Evolutionary conservation across 2,113 vertebrate species (phyloP), one percentile per base, ranked within the genome.

Genomic region (Paracanthobrama guichenoti): DNA sequence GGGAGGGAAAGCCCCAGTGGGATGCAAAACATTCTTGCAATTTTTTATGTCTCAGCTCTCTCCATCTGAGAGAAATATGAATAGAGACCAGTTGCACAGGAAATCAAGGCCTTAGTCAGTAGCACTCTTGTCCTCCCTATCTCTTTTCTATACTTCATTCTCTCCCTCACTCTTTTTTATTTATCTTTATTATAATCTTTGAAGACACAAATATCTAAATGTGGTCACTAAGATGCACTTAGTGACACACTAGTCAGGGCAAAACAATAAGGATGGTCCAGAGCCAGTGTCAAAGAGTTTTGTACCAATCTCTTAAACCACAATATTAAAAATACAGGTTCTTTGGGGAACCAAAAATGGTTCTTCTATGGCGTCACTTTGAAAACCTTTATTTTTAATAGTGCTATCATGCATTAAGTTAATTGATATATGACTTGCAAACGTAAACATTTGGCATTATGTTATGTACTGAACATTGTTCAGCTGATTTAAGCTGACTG

Each of bases 1-100:
- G 73, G 81, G 81, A 81, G 80, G 85, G 81, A 85, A 89, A 87
- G 72, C 55, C 84, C 88, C 88, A 74, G 81, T 59, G 71, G 88
- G 88, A 87, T 73, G 26, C 46, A 77, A 85, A 84, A 76, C 86
- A 87, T 89, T 89, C 88, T 78, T 84, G 86, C 81, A 83, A 84
- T 89, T 81, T 81, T 83, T 86, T 35, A 72, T 53, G 59, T 48
- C 57, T 82, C 79, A 87, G 62, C 74, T 79, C 82, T 83, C 13
- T 84, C 46, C 48, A 74, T 86, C 80, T 71, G 35, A 74, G 28
- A 57, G 13, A 79, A 26, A 78, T 26, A 24, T n/a, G 20, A 64
- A 83, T 67, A 50, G 57, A 60, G 75, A 28, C 77, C 60, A 83
- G 42, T 66, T 83, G 72, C 18, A 18, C n/a, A 20, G 59, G 57